Base-by-base conservation (phyloP, 2,113 vertebrate species). In the Choloepus hoffmanni region DNA sequence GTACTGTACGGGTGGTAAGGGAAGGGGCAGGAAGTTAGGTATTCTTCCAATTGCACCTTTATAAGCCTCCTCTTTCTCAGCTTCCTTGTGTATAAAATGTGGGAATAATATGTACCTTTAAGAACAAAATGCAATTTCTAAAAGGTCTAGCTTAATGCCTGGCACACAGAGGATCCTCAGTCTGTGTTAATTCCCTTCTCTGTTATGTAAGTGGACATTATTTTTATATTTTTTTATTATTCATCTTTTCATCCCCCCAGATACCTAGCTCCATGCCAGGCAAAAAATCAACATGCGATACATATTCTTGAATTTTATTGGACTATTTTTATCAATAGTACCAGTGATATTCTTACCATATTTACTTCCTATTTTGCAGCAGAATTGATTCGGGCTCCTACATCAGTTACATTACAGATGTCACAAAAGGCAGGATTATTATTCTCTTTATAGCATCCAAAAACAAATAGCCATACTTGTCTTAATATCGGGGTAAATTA, bases 401-500 rank as follows among this genome's bases (percentile, higher is more conserved):
- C n/a, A 89, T 96, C 92, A 68, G 79, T 97, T 84, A 93, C 87
- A 81, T 92, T 97, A 93, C 3, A 24, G 74, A 84, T 63, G 86
- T 89, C 95, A 87, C 93, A 77, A 78, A 70, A 85, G 26, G 73
- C 62, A 72, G 78, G n/a, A n/a, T 73, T 94, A 90, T 89, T 81
- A 81, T 91, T 81, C 48, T 93, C 78, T 95, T 60, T 36, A 50
- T 60, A 23, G 67, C 62, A 24, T 45, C 67, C 26, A 43, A 33
- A 53, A 92, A 87, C 36, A 8, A 97, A 96, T n/a, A 85, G 79
- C 60, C 92, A 33, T 58, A 81, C 76, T 96, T 96, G 93, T 94
- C 92, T 98, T 96, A 84, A 96, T 94, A 95, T 97, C 84, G 40
- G 89, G 79, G 26, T 62, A 67, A 97, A 93, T 53, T 68, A 40